A percentile compares a stretch with the other conserved stretches of the same genome.
These are phyloP conservation scores for Pseudomyrmex pallidus DNA, from an alignment of 1,140 invertebrate species.

Conservation along the genomic window DNA sequence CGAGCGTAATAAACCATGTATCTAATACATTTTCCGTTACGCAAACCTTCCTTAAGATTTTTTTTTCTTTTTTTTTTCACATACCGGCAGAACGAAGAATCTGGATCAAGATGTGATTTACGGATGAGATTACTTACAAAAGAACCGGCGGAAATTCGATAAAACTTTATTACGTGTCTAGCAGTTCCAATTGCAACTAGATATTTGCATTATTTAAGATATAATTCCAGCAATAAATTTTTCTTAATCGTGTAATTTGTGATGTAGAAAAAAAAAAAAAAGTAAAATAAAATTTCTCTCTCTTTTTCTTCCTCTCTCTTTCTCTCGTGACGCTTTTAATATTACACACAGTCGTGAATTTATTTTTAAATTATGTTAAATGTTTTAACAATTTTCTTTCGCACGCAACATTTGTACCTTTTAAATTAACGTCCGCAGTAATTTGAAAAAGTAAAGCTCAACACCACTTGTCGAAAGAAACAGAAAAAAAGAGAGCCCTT, in stretches of 20 bases:
- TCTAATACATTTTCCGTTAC: slow-evolving; percentile 39
- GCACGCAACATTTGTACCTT: neutral
- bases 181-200: neutral
- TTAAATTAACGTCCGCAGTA: neutral
- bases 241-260: neutral
- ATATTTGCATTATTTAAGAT: neutral
- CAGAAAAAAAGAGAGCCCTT: neutral
- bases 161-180: slow-evolving; percentile 14
- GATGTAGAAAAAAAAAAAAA: neutral
- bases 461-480: neutral
- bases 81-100: neutral
- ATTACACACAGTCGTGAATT: too few relatives aligned
- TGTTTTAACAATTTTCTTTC: neutral
- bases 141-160: slow-evolving; percentile 9
- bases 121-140: slow-evolving; percentile 21
- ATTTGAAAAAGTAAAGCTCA: neutral
- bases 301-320: too few relatives aligned
- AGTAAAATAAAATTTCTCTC: neutral
- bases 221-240: neutral
- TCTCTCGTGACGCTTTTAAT: too few relatives aligned
- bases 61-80: slow-evolving; percentile 4
- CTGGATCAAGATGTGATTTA: slow-evolving; percentile 40
- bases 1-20: slow-evolving; percentile 43
- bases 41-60: slow-evolving; percentile 23
- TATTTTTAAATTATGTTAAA: neutral